These are phyloP conservation scores for Archivesica marissinica DNA, from an alignment of 1,140 invertebrate genomes.

Conservation along the genomic window DNA sequence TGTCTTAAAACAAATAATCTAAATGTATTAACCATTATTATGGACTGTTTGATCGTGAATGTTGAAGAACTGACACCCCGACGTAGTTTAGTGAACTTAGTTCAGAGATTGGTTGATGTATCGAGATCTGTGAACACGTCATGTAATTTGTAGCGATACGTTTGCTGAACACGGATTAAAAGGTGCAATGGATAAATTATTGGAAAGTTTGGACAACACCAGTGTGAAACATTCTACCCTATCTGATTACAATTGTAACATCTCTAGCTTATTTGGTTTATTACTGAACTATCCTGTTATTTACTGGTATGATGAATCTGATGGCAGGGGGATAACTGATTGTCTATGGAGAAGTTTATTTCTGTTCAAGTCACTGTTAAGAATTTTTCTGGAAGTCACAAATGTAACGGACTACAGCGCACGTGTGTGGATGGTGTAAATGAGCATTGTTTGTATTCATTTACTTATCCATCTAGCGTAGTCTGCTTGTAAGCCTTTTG, in stretches of 20 bases:
- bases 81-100: neutral
- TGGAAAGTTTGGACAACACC: neutral
- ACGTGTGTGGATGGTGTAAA: neutral
- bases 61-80: neutral
- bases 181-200: neutral
- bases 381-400: neutral
- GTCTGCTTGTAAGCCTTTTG: neutral
- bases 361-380: constrained; percentile 12
- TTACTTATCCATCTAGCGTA: constrained; percentile 23
- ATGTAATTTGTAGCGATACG: neutral
- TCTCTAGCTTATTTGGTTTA: constrained; percentile 41
- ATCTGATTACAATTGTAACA: constrained; percentile 28
- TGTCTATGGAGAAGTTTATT: constrained; percentile 23
- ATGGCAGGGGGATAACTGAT: constrained; percentile 23
- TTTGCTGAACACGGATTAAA: neutral
- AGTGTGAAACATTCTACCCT: constrained; percentile 7
- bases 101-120: constrained; percentile 25
- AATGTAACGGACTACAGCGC: neutral
- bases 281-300: constrained; percentile 45
- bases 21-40: constrained; percentile 28
- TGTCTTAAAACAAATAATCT: constrained; percentile 8
- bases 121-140: neutral
- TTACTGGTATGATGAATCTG: constrained; percentile 30
- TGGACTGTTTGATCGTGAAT: constrained; percentile 45
- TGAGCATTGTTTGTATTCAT: constrained; percentile 23